Conservation (phyloP, 2,888 invertebrate species). For the Apotomis turbidana region DNA sequence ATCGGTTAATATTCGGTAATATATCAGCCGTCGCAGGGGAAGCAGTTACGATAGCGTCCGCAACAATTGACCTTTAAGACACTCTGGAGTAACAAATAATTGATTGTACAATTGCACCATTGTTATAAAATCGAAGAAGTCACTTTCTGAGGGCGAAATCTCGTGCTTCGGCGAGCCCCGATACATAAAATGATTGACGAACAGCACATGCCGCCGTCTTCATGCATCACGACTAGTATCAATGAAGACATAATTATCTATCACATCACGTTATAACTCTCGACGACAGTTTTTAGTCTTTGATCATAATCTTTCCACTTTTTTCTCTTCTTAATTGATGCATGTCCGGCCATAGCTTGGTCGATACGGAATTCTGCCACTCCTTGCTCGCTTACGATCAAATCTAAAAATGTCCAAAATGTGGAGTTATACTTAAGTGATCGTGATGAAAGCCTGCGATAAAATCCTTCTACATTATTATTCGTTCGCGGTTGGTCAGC, state of each 20-base stretch:
- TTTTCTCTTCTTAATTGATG: not conserved
- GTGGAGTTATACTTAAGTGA: not conserved
- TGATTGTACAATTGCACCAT: slow-evolving; percentile 18
- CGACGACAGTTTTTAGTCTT: too few relatives aligned
- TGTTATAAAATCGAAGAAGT: slow-evolving; percentile 22
- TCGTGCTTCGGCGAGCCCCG: slow-evolving; percentile 19
- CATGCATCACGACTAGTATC: not conserved
- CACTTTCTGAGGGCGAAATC: slow-evolving; percentile 14
- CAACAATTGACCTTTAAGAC: not conserved
- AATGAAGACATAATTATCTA: too few relatives aligned
- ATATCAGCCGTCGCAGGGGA: too few relatives aligned
- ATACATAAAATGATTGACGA: slow-evolving; percentile 33
- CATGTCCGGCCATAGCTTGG: not conserved
- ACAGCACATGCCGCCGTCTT: slow-evolving; percentile 27
- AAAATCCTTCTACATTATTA: not conserved
- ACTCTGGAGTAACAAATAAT: slow-evolving; percentile 5
- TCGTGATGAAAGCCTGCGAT: not conserved
- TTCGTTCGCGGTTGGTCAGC: not conserved
- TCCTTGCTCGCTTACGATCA: not conserved
- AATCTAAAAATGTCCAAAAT: not conserved
- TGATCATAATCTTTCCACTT: not conserved
- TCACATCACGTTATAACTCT: too few relatives aligned
- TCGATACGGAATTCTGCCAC: not conserved
- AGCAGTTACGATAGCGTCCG: too few relatives aligned
- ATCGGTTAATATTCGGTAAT: too few relatives aligned